Evolutionary conservation across 2,113 vertebrate species (phyloP), one percentile per base, ranked within the genome.

Genomic region (Tychaedon coryphoeus): DNA sequence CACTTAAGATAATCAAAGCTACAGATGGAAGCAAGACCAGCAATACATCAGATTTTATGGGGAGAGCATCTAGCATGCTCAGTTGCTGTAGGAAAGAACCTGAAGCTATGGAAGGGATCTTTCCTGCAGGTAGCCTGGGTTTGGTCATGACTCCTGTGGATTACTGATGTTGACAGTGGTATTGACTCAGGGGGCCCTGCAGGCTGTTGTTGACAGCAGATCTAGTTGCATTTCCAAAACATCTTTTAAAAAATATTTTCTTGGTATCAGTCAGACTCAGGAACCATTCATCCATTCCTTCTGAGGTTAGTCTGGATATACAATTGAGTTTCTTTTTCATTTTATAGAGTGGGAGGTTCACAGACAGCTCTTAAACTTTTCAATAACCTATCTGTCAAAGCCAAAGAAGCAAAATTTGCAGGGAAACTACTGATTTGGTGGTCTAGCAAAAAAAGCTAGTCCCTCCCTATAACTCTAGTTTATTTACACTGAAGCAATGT

Each of bases 401-500:
- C 23, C 75, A 62, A 92, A 80, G 61, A 83, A 71, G 57, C 20
- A 93, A 79, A 84, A 88, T 60, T 79, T 89, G 34, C 2, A 2
- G 42, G 40, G 19, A 94, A 91, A 56, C 64, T 77, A 38, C 29
- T 42, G 57, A 82, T 91, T 73, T 90, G 51, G 43, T 90, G 60
- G 36, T 62, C 67, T 91, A 92, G 50, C 50, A 73, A 74, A 70
- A 84, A 86, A 71, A 19, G 7, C 66, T 72, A 85, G 47, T 91
- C 19, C 43, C 14, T 85, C 60, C 31, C 5, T 85, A 80, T 85
- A 88, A 65, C 40, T 91, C 43, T 82, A 20, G 67, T 87, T 23
- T 97, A 98, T 97, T 96, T 97, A 97, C 96, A 97, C 25, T 51
- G 71, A 86, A 88, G 40, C 3, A 1, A 60, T 79, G 61, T 82